These are phyloP conservation scores for Ceratina australensis DNA, from an alignment of 1,140 invertebrate species.

Conservation along the genomic window DNA sequence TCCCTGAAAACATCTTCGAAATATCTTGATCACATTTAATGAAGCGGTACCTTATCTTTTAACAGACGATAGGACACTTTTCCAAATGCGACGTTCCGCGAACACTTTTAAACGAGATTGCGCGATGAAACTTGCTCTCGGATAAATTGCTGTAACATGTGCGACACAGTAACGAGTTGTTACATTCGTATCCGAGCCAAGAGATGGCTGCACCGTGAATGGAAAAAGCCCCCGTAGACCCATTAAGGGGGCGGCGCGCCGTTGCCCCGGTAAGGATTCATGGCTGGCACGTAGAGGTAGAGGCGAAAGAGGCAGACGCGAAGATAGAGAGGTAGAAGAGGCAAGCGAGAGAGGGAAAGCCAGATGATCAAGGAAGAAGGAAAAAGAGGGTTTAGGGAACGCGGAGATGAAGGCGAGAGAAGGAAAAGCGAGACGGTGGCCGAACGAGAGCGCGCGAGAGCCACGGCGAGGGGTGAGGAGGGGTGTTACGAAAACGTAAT, in stretches of 20 bases:
- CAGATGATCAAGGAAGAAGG: conserved; percentile 19
- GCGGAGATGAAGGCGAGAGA: neutral
- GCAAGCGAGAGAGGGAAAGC: conserved; percentile 39
- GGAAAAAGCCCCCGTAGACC: conserved; percentile 71
- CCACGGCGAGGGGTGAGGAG: conserved; percentile 31
- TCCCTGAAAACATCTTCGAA: neutral
- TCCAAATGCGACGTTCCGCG: too few species aligned
- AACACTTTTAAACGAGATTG: neutral
- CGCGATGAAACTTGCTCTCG: too few species aligned
- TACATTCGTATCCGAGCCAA: conserved; percentile 47
- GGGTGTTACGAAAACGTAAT: conserved; percentile 68
- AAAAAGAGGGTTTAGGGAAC: neutral
- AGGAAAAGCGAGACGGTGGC: neutral
- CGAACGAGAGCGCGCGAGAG: neutral
- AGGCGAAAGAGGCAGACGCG: conserved; percentile 39
- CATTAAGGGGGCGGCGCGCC: conserved; percentile 78
- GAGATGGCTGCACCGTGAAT: conserved; percentile 75
- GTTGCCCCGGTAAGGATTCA: conserved; percentile 76
- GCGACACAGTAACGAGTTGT: conserved; percentile 27
- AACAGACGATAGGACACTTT: neutral
- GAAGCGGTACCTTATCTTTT: too few species aligned
- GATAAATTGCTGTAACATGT: neutral
- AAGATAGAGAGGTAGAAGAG: conserved; percentile 45
- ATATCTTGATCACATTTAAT: neutral
- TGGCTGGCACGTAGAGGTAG: conserved; percentile 72